Conservation (phyloP, 2,888 invertebrate genomes). For the Rotaria magnacalcarata region DNA sequence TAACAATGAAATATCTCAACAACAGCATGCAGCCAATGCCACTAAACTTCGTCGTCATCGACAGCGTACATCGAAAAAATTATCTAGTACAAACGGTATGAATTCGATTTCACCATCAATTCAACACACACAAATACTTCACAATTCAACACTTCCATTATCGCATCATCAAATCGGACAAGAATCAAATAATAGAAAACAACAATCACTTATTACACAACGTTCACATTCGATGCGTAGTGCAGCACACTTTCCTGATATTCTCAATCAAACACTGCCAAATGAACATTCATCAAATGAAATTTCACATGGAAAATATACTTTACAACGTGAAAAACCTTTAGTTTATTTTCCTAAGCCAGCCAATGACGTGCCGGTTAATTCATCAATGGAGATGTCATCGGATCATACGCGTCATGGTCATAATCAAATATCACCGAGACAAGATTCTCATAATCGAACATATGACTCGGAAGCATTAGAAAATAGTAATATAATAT, state of each 20-base stretch:
- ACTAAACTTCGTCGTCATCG: background rate
- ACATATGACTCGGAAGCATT: background rate
- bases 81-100: background rate
- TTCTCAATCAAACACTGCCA: background rate
- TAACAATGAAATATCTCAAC: background rate
- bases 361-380: background rate
- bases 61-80: background rate
- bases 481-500: background rate
- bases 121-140: background rate
- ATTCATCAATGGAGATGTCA: background rate
- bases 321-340: conserved; percentile 15
- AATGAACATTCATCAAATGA: background rate
- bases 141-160: background rate
- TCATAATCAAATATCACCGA: background rate
- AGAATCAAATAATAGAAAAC: background rate
- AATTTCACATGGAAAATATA: background rate
- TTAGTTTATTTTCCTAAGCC: background rate
- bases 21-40: background rate
- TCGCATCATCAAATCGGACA: background rate
- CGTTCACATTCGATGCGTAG: background rate
- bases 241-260: background rate
- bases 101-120: background rate
- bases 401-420: background rate
- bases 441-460: background rate
- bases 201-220: background rate